Conservation (phyloP, 2,888 invertebrate species). For the Scaptomyza tumidula region DNA sequence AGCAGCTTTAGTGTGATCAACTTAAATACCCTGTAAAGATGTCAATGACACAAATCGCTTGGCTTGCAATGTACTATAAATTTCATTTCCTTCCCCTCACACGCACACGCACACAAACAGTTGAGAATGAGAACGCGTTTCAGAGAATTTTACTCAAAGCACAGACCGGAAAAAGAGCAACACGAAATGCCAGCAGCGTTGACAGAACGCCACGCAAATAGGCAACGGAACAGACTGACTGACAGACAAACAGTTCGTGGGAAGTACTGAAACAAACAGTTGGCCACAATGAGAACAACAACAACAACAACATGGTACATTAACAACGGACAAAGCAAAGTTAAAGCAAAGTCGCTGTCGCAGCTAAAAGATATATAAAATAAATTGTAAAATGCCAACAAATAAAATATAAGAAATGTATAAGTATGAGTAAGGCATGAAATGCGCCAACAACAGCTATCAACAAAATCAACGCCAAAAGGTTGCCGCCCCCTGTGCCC, state of each 20-base stretch:
- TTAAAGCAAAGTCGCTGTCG: constrained; percentile 23
- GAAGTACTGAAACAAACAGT: constrained; percentile 27
- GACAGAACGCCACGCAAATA: constrained; percentile 48
- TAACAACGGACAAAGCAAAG: constrained; percentile 27
- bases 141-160: constrained; percentile 52
- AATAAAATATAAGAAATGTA: constrained; percentile 54
- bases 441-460: constrained; percentile 1
- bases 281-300: constrained; percentile 20
- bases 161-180: constrained; percentile 62
- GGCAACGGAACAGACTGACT: constrained; percentile 24
- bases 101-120: too few relatives aligned
- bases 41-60: background rate
- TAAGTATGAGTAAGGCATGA: constrained; percentile 52
- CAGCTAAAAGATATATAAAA: constrained; percentile 65
- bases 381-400: constrained; percentile 74
- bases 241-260: constrained; percentile 2
- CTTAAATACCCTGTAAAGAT: background rate
- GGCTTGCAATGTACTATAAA: background rate
- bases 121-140: constrained; percentile 17
- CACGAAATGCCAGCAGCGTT: constrained; percentile 54
- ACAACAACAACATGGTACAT: constrained; percentile 18
- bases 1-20: background rate
- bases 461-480: constrained; percentile 4
- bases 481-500: constrained; percentile 38
- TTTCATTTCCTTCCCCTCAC: background rate